Evolutionary conservation across 2,888 invertebrate species (phyloP), one percentile per base, ranked within the genome.

Genomic region (Pristionchus entomophagus): DNA sequence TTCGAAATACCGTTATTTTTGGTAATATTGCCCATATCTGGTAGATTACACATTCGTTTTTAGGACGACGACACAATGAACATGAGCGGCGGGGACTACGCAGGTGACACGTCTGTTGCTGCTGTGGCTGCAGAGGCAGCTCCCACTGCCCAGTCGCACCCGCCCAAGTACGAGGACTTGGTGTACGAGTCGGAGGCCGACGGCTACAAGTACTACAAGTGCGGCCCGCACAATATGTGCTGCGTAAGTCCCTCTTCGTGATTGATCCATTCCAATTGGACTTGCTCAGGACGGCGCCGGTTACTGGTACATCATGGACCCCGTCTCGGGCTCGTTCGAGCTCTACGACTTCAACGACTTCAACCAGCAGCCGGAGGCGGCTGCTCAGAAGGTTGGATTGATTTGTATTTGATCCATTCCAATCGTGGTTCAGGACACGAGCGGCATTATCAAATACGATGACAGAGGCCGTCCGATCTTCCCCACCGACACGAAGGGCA

Each of bases 251-350:
- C 19, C 19, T 12, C 4, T 65, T 38, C 22, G 22, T 5, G 2
- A 32, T 5, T 41, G 8, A 45, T 77, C 14, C 14, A 26, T 45
- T 6, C 12, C 8, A 29, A 82, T 26, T 38, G 12, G 69, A 69
- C 14, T 4, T 14, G 19, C n/a, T 26, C 32, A 85, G 85, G 85
- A 85, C 41, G 49, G 10, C 2, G 85, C 53, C 5, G 85, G 85
- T 5, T 85, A 85, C 32, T 85, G 85, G 85, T 85, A 85, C 41
- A 29, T 85, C 38, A 84, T 84, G 83, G 83, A 84, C 22, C 53
- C 62, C 10, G 65, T 53, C 14, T 38, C 83, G 12, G 83, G 83
- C 22, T 19, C 49, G 1, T 85, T 73, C 41, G 85, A 85, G 35
- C n/a, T 84, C 51, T 84, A 49, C 45, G 84, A 69, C 4, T 84